phyloP scores from a whole-genome alignment of 2,113 vertebrate species.

The Dipodomys stephensi region DNA sequence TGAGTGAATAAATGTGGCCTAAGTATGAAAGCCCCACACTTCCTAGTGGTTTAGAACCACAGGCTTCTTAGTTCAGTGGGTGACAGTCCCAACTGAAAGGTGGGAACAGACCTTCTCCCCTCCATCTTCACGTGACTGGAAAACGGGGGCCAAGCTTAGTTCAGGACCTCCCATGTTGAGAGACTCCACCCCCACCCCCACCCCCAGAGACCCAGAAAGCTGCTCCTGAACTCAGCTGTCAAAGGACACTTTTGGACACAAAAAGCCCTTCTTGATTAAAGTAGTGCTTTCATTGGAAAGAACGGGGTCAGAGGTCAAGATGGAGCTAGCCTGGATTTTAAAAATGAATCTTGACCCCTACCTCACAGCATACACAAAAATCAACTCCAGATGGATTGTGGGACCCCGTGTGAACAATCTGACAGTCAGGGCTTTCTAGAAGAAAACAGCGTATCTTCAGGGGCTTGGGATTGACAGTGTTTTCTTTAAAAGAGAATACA shows the following conservation, averaged over 20 bases:
- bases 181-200: background rate
- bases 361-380: slow-evolving; percentile 27
- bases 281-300: slow-evolving; percentile 37
- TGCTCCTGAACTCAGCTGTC: slow-evolving; percentile 38
- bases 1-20: background rate
- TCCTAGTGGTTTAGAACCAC: background rate
- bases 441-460: background rate
- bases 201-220: background rate
- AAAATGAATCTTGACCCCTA: slow-evolving; percentile 66
- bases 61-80: background rate
- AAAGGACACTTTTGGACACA: slow-evolving; percentile 60
- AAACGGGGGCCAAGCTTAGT: background rate
- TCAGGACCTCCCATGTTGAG: slow-evolving; percentile 6
- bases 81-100: background rate
- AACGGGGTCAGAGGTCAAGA: slow-evolving; percentile 54
- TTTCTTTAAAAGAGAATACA: slow-evolving; percentile 18
- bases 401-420: background rate
- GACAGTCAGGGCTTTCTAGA: background rate
- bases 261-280: slow-evolving; percentile 68
- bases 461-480: background rate
- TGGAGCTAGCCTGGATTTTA: slow-evolving; percentile 15
- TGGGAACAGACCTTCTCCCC: background rate
- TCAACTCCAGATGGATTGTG: slow-evolving; percentile 44
- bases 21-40: background rate
- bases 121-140: background rate